phyloP scores from a whole-genome alignment of 2,888 invertebrate species.

The Biston stratarius region DNA sequence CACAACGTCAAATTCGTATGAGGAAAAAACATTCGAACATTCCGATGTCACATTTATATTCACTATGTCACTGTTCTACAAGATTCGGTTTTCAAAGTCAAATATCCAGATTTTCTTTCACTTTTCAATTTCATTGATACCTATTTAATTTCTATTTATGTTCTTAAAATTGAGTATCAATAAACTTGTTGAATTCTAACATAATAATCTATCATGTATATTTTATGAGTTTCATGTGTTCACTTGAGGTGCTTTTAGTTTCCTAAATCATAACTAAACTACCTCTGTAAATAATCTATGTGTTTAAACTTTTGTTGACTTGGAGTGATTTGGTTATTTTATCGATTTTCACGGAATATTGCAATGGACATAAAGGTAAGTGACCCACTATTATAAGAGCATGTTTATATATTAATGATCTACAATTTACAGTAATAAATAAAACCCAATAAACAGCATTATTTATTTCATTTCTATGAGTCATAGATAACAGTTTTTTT shows the following conservation, averaged over 20 bases:
- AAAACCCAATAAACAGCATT: neutral
- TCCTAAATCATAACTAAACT: neutral
- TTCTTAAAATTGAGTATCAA: neutral
- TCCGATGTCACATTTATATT: no score
- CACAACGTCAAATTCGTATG: no score
- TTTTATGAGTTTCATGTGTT: neutral
- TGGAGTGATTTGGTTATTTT: constrained; percentile 60
- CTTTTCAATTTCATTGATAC: neutral
- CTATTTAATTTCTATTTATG: neutral
- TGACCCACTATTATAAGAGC: neutral
- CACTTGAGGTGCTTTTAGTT: neutral
- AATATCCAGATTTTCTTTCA: no score
- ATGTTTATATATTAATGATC: constrained; percentile 7
- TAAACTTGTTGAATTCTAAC: constrained; percentile 18
- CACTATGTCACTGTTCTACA: no score
- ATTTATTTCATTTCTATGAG: constrained; percentile 6
- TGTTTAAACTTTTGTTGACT: constrained; percentile 44
- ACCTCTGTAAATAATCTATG: neutral
- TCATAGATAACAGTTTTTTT: constrained; percentile 19
- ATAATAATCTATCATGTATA: neutral
- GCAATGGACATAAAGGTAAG: constrained; percentile 82
- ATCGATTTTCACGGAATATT: constrained; percentile 68
- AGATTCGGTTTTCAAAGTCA: no score
- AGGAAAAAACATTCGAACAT: no score
- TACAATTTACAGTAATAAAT: neutral